A percentile compares a stretch with the other conserved stretches of the same genome.
Conservation (phyloP, 2,888 invertebrate species). For the Andricus quercusramuli region DNA sequence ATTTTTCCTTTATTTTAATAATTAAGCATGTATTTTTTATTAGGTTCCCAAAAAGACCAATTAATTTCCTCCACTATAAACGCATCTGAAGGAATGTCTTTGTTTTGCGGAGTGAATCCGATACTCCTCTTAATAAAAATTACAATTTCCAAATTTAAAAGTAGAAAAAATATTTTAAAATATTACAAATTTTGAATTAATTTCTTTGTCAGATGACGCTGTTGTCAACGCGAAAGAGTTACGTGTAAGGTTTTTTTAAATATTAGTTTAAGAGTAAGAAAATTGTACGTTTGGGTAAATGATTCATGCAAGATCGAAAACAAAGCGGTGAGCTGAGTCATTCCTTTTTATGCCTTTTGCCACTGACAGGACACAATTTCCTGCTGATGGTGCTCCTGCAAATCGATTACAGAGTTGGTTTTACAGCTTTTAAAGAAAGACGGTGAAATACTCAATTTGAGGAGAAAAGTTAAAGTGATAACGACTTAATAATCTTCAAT, state of each 20-base stretch:
- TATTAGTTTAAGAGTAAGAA: neutral
- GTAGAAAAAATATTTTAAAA: neutral
- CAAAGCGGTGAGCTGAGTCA: slow-evolving; percentile 7
- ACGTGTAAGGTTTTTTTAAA: neutral
- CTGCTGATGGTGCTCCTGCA: neutral
- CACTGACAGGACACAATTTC: neutral
- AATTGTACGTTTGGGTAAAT: neutral
- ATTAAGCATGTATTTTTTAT: neutral
- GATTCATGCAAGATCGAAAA: neutral
- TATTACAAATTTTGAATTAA: neutral
- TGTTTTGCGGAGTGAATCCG: neutral
- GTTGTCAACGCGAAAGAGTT: too few species aligned
- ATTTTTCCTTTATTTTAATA: slow-evolving; percentile 46
- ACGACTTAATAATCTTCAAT: slow-evolving; percentile 40
- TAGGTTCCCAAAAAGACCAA: neutral
- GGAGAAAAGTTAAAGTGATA: slow-evolving; percentile 26
- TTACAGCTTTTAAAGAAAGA: slow-evolving; percentile 28
- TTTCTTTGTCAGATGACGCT: neutral
- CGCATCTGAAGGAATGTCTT: neutral
- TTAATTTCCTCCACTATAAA: neutral
- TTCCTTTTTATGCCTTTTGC: neutral
- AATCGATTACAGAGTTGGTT: neutral
- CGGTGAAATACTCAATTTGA: slow-evolving; percentile 1
- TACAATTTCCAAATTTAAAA: neutral
- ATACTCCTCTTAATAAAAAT: neutral